Evolutionary conservation across 1,140 invertebrate species (phyloP).

Genomic region (Leptoteleia sp.): DNA sequence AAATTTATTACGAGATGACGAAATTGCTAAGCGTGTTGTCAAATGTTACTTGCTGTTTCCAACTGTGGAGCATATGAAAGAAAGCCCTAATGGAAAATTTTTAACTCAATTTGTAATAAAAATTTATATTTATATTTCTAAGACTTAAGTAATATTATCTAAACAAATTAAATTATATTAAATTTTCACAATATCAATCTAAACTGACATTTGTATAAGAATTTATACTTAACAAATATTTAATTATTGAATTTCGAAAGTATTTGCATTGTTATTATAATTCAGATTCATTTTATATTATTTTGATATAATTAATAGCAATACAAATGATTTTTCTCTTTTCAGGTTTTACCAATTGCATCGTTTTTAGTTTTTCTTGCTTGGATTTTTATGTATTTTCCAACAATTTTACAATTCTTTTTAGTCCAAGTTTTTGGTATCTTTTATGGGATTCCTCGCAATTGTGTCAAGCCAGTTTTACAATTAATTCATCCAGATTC

Average conservation of each 20-base stretch:
- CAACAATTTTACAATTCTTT: conserved; percentile 80
- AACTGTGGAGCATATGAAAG: conserved; percentile 89
- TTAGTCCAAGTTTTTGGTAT: conserved; percentile 82
- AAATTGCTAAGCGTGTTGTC: conserved; percentile 79
- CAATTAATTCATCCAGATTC: conserved; percentile 82
- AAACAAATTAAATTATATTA: too few relatives aligned
- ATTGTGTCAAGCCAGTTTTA: conserved; percentile 77
- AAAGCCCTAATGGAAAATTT: conserved; percentile 86
- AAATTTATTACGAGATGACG: conserved; percentile 85
- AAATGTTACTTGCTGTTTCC: conserved; percentile 90
- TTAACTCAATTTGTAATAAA: conserved; percentile 73
- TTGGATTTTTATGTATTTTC: conserved; percentile 84
- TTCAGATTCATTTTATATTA: too few relatives aligned
- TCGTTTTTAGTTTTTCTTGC: conserved; percentile 82
- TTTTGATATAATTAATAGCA: too few relatives aligned
- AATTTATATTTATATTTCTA: too few relatives aligned
- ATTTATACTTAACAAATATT: too few relatives aligned
- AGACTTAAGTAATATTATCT: too few relatives aligned
- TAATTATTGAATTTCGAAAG: not conserved
- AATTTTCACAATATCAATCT: too few relatives aligned
- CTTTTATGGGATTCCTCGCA: conserved; percentile 78
- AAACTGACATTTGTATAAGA: too few relatives aligned
- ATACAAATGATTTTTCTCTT: conserved; percentile 9
- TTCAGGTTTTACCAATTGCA: conserved; percentile 79
- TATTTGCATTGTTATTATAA: too few relatives aligned